Percentiles rank a stretch among this genome's conserved stretches.
Evolutionary conservation across 2,888 invertebrate genomes (phyloP).

Genomic region (Orthosia cruda): DNA sequence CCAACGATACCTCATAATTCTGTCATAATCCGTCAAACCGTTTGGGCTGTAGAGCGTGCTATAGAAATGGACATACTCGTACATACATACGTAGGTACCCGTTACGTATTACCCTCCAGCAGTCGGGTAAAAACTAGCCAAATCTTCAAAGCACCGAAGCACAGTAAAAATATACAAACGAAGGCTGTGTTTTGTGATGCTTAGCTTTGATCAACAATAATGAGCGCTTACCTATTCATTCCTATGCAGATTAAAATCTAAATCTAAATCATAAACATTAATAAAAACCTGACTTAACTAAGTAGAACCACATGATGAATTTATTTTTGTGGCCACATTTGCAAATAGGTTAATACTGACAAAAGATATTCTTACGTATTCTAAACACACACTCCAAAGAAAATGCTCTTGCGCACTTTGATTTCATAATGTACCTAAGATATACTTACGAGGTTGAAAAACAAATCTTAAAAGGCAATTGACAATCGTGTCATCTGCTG

Average conservation of each 20-base stretch:
- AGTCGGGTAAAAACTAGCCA: background rate
- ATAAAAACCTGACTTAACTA: constrained; percentile 1
- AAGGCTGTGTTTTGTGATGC: background rate
- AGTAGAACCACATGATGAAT: background rate
- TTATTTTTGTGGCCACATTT: constrained; percentile 4
- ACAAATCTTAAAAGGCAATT: constrained; percentile 30
- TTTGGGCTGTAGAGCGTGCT: no score
- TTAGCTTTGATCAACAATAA: constrained; percentile 14
- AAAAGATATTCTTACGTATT: constrained; percentile 1
- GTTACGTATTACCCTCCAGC: no score
- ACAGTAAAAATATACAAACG: no score
- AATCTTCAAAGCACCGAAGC: background rate
- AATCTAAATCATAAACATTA: constrained; percentile 7
- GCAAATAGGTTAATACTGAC: background rate
- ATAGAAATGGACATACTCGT: no score
- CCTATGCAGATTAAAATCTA: constrained; percentile 11
- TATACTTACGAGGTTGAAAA: constrained; percentile 20
- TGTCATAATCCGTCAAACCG: no score
- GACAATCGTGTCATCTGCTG: constrained; percentile 41
- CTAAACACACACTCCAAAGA: background rate
- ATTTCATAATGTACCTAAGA: constrained; percentile 17
- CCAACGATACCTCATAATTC: no score
- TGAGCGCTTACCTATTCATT: background rate
- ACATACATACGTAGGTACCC: no score
- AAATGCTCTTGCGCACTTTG: background rate